Evolutionary conservation across 2,797 vertebrate species (phyloP).

Genomic region (Gymnodraco acuticeps): DNA sequence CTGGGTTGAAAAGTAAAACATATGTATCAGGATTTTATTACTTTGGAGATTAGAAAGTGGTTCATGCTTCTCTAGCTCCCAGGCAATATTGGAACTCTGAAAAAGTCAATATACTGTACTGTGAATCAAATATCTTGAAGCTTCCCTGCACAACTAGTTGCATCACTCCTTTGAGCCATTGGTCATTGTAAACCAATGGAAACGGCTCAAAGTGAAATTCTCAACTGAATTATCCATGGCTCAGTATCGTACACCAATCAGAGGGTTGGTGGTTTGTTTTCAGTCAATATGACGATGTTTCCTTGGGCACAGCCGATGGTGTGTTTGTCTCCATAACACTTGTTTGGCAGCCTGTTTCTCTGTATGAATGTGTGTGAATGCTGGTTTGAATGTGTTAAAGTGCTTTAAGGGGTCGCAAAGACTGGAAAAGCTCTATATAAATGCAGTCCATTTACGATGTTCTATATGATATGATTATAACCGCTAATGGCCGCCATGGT

Average conservation of each 20-base stretch:
- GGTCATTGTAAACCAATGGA: neutral
- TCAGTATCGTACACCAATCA: no score
- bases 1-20: slow-evolving; percentile 25
- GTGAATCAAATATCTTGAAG: no score
- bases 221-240: neutral
- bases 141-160: neutral
- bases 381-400: no score
- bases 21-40: slow-evolving; percentile 4
- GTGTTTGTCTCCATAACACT: no score
- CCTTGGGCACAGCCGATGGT: no score
- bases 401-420: no score
- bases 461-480: neutral
- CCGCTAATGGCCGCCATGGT: neutral
- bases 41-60: neutral
- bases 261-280: no score
- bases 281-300: no score
- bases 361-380: no score
- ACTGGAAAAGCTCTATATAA: no score
- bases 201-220: neutral
- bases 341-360: no score
- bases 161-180: neutral
- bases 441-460: no score
- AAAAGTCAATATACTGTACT: neutral
- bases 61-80: neutral
- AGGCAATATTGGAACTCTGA: neutral